These are phyloP conservation scores for Syndactyla subalaris DNA, from an alignment of 2,797 vertebrate species.

Conservation along the genomic window DNA sequence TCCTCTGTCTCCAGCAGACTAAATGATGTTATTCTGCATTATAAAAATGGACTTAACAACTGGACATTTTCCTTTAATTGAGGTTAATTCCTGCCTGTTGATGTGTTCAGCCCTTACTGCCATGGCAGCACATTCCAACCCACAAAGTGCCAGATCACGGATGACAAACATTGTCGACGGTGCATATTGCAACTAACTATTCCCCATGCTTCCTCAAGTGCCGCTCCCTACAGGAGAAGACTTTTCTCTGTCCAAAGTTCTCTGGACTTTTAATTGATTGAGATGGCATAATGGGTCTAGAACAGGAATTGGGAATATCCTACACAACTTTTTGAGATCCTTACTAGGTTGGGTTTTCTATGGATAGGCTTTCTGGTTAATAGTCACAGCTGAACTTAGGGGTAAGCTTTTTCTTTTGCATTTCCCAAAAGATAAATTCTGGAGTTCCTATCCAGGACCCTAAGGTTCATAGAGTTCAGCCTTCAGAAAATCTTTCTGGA, in stretches of 20 bases:
- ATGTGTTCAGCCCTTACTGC: background rate
- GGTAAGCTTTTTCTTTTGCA: background rate
- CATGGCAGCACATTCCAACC: background rate
- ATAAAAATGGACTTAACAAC: background rate
- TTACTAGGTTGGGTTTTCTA: background rate
- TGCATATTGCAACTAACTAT: fast-evolving
- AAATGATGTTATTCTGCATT: background rate
- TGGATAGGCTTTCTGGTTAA: background rate
- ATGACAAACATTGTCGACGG: fast-evolving
- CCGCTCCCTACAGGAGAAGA: background rate
- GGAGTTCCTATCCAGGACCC: background rate
- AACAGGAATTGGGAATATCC: background rate
- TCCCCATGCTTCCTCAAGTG: fast-evolving
- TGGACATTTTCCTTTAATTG: background rate
- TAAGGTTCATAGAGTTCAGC: fast-evolving
- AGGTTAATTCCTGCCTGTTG: background rate
- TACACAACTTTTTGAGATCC: background rate
- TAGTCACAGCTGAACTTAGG: background rate
- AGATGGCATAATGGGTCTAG: background rate
- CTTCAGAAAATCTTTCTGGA: background rate
- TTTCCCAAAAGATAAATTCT: background rate
- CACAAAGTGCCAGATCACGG: background rate
- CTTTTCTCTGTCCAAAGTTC: too few relatives aligned
- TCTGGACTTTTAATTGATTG: background rate
- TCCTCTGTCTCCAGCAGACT: background rate